These are phyloP conservation scores for Microcebus tavaratra DNA, from an alignment of 2,113 vertebrate genomes.

Conservation along the genomic window DNA sequence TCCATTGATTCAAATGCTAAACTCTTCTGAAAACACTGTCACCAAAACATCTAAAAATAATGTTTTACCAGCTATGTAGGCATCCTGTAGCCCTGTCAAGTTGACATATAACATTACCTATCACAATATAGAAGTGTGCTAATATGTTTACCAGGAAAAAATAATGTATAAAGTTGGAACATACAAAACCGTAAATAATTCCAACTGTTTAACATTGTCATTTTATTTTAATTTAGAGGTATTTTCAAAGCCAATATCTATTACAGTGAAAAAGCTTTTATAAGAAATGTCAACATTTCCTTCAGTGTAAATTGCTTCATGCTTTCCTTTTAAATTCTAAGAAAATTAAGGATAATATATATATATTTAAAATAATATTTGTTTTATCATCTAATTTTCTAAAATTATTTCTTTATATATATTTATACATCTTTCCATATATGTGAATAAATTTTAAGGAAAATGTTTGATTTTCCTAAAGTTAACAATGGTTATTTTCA, in stretches of 20 bases:
- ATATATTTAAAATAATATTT: neutral
- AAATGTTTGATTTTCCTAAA: neutral
- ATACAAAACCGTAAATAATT: neutral
- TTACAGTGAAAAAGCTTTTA: neutral
- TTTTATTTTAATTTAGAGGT: neutral
- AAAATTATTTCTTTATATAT: neutral
- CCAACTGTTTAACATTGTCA: neutral
- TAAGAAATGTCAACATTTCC: neutral
- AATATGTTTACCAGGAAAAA: neutral
- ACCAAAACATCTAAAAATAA: neutral
- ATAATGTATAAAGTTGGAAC: neutral
- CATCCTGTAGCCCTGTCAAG: neutral
- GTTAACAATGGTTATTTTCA: neutral
- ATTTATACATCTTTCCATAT: neutral
- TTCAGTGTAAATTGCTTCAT: neutral
- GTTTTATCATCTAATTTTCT: neutral
- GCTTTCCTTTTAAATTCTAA: neutral
- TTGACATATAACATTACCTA: neutral
- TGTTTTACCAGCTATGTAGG: neutral
- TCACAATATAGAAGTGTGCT: neutral
- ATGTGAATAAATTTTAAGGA: neutral
- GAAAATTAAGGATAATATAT: conserved; percentile 1
- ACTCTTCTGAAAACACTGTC: neutral
- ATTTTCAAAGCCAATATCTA: neutral
- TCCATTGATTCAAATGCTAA: neutral